Evolutionary conservation across 2,113 vertebrate genomes (phyloP).

Genomic region (Crotalus horridus): DNA sequence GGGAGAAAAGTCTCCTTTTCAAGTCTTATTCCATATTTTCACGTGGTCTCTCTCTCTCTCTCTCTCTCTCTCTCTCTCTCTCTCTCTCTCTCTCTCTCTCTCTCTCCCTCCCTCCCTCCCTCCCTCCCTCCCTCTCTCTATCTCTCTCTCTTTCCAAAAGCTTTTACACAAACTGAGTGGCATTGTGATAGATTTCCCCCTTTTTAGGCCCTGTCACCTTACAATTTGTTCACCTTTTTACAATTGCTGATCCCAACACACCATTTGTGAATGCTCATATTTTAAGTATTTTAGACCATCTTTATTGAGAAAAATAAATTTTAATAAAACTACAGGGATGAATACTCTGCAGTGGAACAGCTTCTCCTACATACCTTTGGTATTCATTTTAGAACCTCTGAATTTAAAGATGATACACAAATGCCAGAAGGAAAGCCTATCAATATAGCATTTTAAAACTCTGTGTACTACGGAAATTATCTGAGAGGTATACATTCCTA

Average conservation of each 20-base stretch:
- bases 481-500: background rate
- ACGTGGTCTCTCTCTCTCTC: too few species aligned
- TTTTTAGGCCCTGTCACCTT: background rate
- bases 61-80: too few species aligned
- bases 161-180: background rate
- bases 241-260: background rate
- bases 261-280: background rate
- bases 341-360: background rate
- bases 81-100: too few species aligned
- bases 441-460: background rate
- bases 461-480: background rate
- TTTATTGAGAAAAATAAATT: background rate
- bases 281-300: background rate
- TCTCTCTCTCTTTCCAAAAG: background rate
- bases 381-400: background rate
- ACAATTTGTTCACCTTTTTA: background rate
- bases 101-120: fast-evolving
- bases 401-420: background rate
- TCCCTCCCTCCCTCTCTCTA: too few species aligned
- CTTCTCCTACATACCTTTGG: background rate
- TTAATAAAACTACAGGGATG: background rate
- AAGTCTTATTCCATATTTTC: background rate
- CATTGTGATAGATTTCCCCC: background rate
- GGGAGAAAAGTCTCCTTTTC: background rate
- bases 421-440: background rate